Evolutionary conservation across 2,797 vertebrate genomes (phyloP).

Genomic region (Pangasius mekongensis): DNA sequence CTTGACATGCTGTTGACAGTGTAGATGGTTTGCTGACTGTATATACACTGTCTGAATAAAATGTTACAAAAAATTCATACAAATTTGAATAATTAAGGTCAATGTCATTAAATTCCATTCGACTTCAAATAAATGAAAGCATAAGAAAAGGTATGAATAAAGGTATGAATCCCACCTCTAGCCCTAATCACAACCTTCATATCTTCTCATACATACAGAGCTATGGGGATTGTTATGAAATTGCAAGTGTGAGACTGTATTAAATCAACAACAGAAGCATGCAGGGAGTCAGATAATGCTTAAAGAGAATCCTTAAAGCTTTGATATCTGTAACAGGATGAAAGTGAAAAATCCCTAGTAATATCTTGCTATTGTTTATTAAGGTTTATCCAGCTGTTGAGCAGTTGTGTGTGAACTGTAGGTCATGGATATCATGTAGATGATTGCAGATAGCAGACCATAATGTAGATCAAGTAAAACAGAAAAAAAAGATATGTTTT

Average conservation of each 20-base stretch:
- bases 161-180: neutral
- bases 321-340: neutral
- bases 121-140: neutral
- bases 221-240: neutral
- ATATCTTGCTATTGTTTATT: neutral
- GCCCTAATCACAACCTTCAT: neutral
- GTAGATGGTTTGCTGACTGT: neutral
- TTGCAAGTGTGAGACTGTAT: neutral
- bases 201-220: neutral
- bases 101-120: neutral
- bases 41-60: neutral
- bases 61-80: neutral
- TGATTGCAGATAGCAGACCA: neutral
- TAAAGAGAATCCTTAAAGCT: neutral
- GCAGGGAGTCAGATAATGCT: neutral
- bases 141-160: neutral
- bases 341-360: neutral
- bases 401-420: neutral
- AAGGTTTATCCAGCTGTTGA: neutral
- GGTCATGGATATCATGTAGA: neutral
- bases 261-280: neutral
- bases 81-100: neutral
- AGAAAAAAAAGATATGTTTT: neutral
- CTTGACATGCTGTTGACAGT: neutral
- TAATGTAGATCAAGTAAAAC: neutral